Evolutionary conservation across 2,797 vertebrate species (phyloP).

Genomic region (Sebastes flavidus): DNA sequence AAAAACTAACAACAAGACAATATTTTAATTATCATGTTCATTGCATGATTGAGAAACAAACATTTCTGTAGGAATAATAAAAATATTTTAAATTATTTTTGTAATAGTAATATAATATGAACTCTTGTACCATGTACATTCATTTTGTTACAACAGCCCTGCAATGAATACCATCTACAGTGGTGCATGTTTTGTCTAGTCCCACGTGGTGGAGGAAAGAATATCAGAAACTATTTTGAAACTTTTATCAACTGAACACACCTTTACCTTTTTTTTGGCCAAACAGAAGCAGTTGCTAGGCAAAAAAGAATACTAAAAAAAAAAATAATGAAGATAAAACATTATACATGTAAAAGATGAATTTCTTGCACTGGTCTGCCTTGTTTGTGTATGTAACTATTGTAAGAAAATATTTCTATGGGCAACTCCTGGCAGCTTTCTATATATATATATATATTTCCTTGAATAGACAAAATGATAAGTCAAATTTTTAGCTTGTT

Average conservation of each 20-base stretch:
- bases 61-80: neutral
- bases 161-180: neutral
- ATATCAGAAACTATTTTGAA: neutral
- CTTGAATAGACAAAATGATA: neutral
- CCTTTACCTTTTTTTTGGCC: neutral
- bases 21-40: neutral
- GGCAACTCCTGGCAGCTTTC: neutral
- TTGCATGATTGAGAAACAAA: neutral
- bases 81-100: neutral
- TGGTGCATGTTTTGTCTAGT: neutral
- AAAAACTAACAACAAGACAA: neutral
- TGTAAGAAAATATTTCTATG: neutral
- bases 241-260: neutral
- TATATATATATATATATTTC: neutral
- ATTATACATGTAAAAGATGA: neutral
- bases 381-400: neutral
- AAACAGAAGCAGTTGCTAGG: neutral
- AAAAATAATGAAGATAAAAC: neutral
- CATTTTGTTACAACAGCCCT: neutral
- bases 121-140: neutral
- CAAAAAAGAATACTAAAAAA: neutral
- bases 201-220: neutral
- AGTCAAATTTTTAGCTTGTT: neutral
- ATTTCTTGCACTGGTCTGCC: neutral
- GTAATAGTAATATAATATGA: neutral